These are phyloP conservation scores for Pteropus rufus DNA, from an alignment of 2,797 vertebrate genomes.

Conservation along the genomic window DNA sequence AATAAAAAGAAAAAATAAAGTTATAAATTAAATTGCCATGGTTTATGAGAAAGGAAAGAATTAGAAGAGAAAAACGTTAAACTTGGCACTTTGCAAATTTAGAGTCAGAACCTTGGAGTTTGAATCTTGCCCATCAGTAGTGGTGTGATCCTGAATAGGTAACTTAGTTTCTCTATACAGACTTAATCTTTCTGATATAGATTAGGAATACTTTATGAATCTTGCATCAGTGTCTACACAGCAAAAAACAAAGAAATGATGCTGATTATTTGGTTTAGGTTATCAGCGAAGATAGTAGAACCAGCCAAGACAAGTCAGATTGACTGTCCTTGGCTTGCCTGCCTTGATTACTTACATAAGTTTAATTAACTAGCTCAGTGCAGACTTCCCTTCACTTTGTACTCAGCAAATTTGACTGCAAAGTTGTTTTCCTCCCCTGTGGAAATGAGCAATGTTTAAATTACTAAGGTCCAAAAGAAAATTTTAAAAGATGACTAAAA, in stretches of 20 bases:
- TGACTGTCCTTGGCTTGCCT: not conserved
- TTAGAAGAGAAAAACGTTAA: not conserved
- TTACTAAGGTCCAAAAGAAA: constrained; percentile 21
- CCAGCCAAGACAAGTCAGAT: not conserved
- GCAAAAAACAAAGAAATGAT: not conserved
- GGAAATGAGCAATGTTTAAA: constrained; percentile 23
- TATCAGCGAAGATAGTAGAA: not conserved
- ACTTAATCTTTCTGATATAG: not conserved
- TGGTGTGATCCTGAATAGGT: not conserved
- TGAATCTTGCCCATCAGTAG: not conserved
- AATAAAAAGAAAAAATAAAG: not conserved
- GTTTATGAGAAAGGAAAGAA: not conserved
- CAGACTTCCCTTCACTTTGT: not conserved
- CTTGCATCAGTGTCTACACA: not conserved
- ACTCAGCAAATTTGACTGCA: not conserved
- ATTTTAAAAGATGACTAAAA: constrained; percentile 1
- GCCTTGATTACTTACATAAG: not conserved
- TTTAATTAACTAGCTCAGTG: not conserved
- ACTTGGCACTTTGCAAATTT: not conserved
- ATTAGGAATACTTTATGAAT: not conserved
- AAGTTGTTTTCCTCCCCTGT: not conserved
- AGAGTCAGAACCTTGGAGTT: not conserved
- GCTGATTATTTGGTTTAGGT: not conserved
- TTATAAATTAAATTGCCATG: constrained; percentile 11
- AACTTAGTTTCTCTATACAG: not conserved